These are phyloP conservation scores for Meriones psammophilus DNA, from an alignment of 2,797 vertebrate species.

Conservation along the genomic window DNA sequence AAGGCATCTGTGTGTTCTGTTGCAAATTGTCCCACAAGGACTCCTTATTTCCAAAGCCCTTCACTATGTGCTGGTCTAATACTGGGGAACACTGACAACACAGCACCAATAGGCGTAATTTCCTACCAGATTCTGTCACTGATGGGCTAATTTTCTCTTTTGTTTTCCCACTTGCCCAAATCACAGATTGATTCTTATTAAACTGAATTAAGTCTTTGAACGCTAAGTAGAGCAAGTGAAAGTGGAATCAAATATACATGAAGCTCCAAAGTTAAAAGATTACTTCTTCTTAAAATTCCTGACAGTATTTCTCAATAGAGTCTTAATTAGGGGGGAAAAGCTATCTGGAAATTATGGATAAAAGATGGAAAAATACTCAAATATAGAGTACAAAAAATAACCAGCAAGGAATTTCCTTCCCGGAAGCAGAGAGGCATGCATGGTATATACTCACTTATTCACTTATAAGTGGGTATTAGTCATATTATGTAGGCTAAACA, in stretches of 20 bases:
- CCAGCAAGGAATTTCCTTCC: background rate
- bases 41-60: background rate
- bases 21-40: background rate
- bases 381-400: background rate
- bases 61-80: background rate
- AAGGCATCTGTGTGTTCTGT: background rate
- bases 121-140: slow-evolving; percentile 39
- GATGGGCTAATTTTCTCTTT: slow-evolving; percentile 28
- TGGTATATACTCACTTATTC: too few species aligned
- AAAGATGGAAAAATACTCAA: background rate
- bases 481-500: too few species aligned
- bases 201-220: slow-evolving; percentile 53
- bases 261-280: slow-evolving; percentile 45
- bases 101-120: background rate
- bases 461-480: too few species aligned
- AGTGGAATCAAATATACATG: background rate
- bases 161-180: slow-evolving; percentile 53
- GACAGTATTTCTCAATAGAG: background rate
- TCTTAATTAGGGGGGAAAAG: slow-evolving; percentile 24
- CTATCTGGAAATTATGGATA: background rate
- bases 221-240: slow-evolving; percentile 5
- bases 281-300: slow-evolving; percentile 37
- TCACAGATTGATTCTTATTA: slow-evolving; percentile 65
- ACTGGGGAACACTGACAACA: background rate
- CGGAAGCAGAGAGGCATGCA: too few species aligned